These are phyloP conservation scores for Tiphia femorata DNA, from an alignment of 2,888 invertebrate species.

Conservation along the genomic window DNA sequence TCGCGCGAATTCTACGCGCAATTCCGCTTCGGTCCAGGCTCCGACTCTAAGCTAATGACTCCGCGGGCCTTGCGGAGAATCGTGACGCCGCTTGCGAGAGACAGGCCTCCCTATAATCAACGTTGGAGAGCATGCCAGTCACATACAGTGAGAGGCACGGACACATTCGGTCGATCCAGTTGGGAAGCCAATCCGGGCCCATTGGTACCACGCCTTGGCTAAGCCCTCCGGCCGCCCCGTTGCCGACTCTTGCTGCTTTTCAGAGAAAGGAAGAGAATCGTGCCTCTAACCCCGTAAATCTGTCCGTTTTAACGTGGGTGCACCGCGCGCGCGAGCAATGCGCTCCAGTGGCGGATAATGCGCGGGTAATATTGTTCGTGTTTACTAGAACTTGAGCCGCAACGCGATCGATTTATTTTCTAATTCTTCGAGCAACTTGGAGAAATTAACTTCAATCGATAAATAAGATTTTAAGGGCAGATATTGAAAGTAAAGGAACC, in stretches of 20 bases:
- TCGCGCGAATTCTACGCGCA: no score
- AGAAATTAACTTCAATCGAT: no score
- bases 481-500: no score
- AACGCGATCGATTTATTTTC: background rate
- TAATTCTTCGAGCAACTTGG: background rate
- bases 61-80: slow-evolving; percentile 53
- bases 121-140: slow-evolving; percentile 53
- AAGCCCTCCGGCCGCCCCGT: slow-evolving; percentile 28
- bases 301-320: background rate
- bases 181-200: slow-evolving; percentile 40
- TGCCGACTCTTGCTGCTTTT: slow-evolving; percentile 36
- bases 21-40: no score
- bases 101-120: slow-evolving; percentile 53
- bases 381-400: background rate
- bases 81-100: slow-evolving; percentile 53
- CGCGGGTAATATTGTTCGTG: background rate
- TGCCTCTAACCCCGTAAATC: slow-evolving; percentile 19
- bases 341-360: no score
- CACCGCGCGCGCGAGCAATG: background rate
- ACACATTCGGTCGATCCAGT: slow-evolving; percentile 51
- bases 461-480: no score
- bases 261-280: slow-evolving; percentile 58
- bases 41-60: slow-evolving; percentile 57
- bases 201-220: slow-evolving; percentile 55
- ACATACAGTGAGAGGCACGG: slow-evolving; percentile 58